These are phyloP conservation scores for Nanorana parkeri DNA, from an alignment of 2,113 vertebrate species.

Conservation along the genomic window DNA sequence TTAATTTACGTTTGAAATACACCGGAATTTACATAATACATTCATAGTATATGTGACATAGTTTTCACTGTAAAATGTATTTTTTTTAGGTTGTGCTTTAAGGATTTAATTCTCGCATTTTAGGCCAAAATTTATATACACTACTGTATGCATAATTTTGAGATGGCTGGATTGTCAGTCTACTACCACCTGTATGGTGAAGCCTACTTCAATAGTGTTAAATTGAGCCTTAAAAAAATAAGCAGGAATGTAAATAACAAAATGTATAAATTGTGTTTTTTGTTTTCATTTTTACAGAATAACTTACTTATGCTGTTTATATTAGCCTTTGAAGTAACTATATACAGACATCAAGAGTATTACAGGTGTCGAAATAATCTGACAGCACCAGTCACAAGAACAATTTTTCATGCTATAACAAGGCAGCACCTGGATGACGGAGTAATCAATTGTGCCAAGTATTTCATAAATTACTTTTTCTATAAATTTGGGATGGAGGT, in stretches of 20 bases:
- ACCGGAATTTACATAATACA: not conserved
- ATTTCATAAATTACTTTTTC: slow-evolving; percentile 98
- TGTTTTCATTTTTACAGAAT: slow-evolving; percentile 72
- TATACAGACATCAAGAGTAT: slow-evolving; percentile 94
- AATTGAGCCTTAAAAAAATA: too few relatives aligned
- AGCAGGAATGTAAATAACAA: too few relatives aligned
- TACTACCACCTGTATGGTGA: too few relatives aligned
- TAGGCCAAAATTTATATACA: too few relatives aligned
- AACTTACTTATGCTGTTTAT: slow-evolving; percentile 93
- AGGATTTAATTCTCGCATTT: too few relatives aligned
- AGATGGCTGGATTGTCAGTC: too few relatives aligned
- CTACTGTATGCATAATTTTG: too few relatives aligned
- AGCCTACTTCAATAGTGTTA: too few relatives aligned
- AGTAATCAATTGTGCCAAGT: slow-evolving; percentile 90
- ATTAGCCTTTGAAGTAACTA: slow-evolving; percentile 92
- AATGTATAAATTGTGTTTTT: not conserved
- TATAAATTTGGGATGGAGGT: slow-evolving; percentile 99
- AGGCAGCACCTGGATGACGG: slow-evolving; percentile 92
- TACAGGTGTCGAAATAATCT: slow-evolving; percentile 91
- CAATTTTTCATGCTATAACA: slow-evolving; percentile 94
- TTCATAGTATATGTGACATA: not conserved
- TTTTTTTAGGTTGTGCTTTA: too few relatives aligned
- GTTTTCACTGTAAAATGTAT: not conserved
- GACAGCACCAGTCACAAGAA: slow-evolving; percentile 83
- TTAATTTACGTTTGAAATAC: not conserved